Conservation (phyloP, 2,113 vertebrate species). For the Labrus mixtus region DNA sequence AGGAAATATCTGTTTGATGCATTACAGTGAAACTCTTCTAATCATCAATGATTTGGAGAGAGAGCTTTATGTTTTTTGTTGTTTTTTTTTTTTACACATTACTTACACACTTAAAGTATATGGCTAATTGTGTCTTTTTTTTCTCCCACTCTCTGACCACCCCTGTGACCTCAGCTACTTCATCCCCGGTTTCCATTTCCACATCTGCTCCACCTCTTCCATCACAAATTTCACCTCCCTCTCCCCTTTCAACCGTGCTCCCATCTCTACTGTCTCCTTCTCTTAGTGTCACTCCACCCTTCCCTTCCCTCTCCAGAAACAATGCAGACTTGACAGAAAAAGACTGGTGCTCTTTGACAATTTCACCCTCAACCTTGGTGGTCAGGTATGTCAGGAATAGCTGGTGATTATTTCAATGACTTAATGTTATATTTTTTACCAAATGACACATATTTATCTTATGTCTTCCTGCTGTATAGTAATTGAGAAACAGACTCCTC, state of each 20-base stretch:
- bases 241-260: background rate
- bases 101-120: constrained; percentile 1
- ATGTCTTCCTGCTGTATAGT: no score
- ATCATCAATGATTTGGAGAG: background rate
- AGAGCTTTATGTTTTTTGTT: background rate
- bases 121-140: constrained; percentile 36
- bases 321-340: background rate
- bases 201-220: constrained; percentile 19
- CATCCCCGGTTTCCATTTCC: constrained; percentile 33
- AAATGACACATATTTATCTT: background rate
- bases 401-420: no score
- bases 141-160: background rate
- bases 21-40: background rate
- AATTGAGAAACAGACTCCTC: no score
- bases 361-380: constrained; percentile 64
- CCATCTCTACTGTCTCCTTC: constrained; percentile 2
- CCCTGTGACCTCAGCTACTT: constrained; percentile 38
- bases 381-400: constrained; percentile 63
- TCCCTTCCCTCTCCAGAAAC: background rate
- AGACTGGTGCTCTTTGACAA: constrained; percentile 38
- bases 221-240: constrained; percentile 38
- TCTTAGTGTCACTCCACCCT: background rate
- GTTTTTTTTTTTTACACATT: background rate
- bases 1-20: no score
- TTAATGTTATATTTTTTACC: background rate